These are phyloP conservation scores for Leucophenga varia DNA, from an alignment of 1,140 invertebrate species.

Conservation along the genomic window DNA sequence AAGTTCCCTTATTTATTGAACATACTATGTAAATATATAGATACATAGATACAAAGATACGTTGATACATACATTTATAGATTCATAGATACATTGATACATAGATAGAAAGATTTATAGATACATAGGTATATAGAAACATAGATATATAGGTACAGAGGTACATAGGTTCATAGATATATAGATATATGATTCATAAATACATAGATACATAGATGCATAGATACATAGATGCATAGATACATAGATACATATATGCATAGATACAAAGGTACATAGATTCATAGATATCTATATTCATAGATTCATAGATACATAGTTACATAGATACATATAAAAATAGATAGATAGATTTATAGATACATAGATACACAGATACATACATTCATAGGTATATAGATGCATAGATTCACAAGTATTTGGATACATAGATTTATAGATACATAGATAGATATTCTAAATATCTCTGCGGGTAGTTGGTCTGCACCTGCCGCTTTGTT, in stretches of 20 bases:
- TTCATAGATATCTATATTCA: conserved; percentile 8
- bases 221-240: conserved; percentile 32
- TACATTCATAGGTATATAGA: conserved; percentile 28
- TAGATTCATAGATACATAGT: conserved; percentile 21
- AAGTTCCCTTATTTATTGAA: too few relatives aligned
- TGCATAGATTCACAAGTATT: too few relatives aligned
- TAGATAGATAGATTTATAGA: conserved; percentile 30
- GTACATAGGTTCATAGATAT: conserved; percentile 32
- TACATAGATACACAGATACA: conserved; percentile 33
- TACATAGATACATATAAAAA: conserved; percentile 18
- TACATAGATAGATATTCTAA: conserved; percentile 25
- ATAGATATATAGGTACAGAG: conserved; percentile 25
- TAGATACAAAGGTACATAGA: conserved; percentile 19
- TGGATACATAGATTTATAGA: conserved; percentile 15
- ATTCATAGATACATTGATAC: too few relatives aligned
- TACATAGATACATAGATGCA: conserved; percentile 19
- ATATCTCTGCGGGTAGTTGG: too few relatives aligned
- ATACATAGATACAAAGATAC: too few relatives aligned
- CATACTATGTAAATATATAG: too few relatives aligned
- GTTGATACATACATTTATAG: too few relatives aligned
- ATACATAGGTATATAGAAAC: too few relatives aligned
- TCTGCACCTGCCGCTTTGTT: too few relatives aligned
- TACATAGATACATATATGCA: conserved; percentile 34
- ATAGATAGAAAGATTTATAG: conserved; percentile 15
- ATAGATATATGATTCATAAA: conserved; percentile 31